Percentiles rank a stretch among this genome's conserved stretches.
Evolutionary conservation across 2,113 vertebrate species (phyloP).

Genomic region (Pteronura brasiliensis): DNA sequence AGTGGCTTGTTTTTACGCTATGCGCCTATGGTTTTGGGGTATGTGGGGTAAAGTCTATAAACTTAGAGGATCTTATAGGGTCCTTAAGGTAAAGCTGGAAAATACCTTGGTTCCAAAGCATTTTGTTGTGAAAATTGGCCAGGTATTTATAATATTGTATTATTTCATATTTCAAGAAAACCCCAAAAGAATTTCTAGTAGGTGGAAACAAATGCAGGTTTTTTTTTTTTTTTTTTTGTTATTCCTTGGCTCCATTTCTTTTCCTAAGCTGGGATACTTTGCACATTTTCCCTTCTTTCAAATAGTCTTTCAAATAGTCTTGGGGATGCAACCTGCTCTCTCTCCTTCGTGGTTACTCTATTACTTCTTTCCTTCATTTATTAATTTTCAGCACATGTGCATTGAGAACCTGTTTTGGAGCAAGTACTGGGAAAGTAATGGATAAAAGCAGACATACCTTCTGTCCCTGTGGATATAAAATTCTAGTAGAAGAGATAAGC

Average conservation of each 20-base stretch:
- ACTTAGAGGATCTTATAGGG: not conserved
- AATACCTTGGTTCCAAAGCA: not conserved
- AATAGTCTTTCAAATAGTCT: not conserved
- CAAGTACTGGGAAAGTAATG: not conserved
- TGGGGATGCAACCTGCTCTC: not conserved
- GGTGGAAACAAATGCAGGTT: not conserved
- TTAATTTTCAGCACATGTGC: not conserved
- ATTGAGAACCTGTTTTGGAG: not conserved
- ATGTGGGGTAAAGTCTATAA: not conserved
- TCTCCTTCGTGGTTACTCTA: not conserved
- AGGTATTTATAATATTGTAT: not conserved
- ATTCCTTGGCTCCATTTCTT: not conserved
- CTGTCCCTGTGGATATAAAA: not conserved
- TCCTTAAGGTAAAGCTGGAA: not conserved
- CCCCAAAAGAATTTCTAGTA: not conserved
- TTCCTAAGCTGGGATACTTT: not conserved
- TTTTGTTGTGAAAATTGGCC: not conserved
- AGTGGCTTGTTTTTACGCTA: not conserved
- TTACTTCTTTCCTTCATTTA: not conserved
- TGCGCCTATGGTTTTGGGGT: not conserved
- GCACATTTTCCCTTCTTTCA: not conserved
- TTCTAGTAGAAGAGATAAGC: not conserved
- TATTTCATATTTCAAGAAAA: not conserved
- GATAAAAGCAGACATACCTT: not conserved
- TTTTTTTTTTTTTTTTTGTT: not conserved